phyloP scores from a whole-genome alignment of 2,797 vertebrate genomes.

The Lates japonicus region DNA sequence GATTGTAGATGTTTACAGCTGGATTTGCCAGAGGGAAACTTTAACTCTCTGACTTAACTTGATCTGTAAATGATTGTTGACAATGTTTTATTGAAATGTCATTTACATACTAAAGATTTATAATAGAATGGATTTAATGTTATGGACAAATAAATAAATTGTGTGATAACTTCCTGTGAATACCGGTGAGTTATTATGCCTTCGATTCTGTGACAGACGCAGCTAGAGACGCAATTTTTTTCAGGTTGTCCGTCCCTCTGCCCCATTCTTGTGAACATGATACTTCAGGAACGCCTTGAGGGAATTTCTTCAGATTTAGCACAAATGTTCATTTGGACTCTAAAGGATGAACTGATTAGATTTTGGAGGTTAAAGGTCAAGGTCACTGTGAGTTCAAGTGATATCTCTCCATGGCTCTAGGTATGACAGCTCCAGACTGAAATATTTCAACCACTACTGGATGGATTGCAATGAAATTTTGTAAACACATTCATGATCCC shows the following conservation, averaged over 20 bases:
- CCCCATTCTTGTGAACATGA: no score
- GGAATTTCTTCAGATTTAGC: no score
- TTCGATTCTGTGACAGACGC: no score
- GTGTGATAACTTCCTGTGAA: constrained; percentile 39
- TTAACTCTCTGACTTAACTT: constrained; percentile 19
- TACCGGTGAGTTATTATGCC: constrained; percentile 3
- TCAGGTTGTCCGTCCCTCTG: no score
- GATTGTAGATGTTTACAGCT: constrained; percentile 54
- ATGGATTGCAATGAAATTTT: not conserved
- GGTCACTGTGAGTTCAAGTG: no score
- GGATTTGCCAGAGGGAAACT: constrained; percentile 38
- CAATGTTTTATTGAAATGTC: constrained; percentile 46
- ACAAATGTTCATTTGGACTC: no score
- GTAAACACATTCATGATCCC: not conserved
- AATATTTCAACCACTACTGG: not conserved
- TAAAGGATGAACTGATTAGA: no score
- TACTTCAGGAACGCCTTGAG: no score
- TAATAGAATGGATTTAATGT: constrained; percentile 49
- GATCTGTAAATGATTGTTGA: constrained; percentile 50
- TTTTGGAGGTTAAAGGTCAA: no score
- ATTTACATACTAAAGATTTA: constrained; percentile 67
- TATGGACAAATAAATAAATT: constrained; percentile 72
- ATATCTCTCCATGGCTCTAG: no score
- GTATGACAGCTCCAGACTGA: not conserved
- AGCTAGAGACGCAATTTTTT: no score